phyloP scores from a whole-genome alignment of 2,113 vertebrate species.

The Aegotheles bennettii region DNA sequence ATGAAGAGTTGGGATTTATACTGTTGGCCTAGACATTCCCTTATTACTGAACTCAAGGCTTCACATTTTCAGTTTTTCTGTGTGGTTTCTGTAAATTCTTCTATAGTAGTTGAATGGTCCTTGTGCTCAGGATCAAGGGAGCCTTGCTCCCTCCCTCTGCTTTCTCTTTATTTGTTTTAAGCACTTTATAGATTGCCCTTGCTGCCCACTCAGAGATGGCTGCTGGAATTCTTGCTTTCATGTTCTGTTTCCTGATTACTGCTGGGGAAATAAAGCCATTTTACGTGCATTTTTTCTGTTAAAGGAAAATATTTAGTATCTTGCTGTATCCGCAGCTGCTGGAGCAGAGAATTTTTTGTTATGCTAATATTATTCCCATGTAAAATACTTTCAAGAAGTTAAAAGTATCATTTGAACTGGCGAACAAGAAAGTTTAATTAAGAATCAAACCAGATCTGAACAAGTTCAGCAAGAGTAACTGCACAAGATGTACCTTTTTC shows the following conservation, averaged over 20 bases:
- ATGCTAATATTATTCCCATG: background rate
- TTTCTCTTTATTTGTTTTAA: background rate
- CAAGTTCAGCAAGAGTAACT: background rate
- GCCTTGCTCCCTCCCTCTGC: background rate
- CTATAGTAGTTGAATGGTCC: background rate
- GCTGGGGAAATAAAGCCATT: background rate
- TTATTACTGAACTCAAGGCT: background rate
- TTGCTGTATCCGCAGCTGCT: background rate
- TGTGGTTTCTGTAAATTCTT: background rate
- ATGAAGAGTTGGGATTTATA: background rate
- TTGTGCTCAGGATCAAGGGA: background rate
- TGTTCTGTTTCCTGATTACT: background rate
- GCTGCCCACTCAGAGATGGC: background rate
- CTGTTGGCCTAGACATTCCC: background rate
- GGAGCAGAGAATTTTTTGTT: background rate
- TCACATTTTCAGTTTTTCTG: background rate
- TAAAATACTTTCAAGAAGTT: background rate
- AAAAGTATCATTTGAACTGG: background rate
- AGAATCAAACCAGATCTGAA: background rate
- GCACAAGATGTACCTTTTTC: background rate
- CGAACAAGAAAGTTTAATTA: background rate
- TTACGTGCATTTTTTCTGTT: background rate
- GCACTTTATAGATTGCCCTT: background rate
- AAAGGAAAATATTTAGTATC: background rate
- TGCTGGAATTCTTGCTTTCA: conserved; percentile 4